Evolutionary conservation across 1,140 invertebrate genomes (phyloP).

Genomic region (Microplitis demolitor): DNA sequence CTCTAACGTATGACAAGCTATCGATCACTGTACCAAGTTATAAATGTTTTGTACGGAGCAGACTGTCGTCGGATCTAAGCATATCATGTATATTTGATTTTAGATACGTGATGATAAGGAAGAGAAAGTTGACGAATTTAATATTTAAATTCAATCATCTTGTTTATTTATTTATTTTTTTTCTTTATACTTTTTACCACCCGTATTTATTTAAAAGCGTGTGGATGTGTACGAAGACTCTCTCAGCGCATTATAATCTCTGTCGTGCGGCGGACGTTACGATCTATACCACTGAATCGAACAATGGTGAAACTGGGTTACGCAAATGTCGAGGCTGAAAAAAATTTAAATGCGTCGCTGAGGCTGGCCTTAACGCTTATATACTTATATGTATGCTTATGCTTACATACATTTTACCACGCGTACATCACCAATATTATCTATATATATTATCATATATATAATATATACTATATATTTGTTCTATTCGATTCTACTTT

Average conservation of each 20-base stretch:
- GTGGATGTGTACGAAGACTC: neutral
- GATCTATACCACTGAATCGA: slow-evolving; percentile 57
- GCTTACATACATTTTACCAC: neutral
- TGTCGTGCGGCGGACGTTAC: slow-evolving; percentile 52
- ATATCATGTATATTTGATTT: neutral
- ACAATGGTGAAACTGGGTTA: slow-evolving; percentile 62
- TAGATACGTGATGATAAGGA: slow-evolving; percentile 38
- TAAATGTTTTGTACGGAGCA: neutral
- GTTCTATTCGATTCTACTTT: no score
- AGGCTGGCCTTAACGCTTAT: slow-evolving; percentile 11
- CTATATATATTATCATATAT: neutral
- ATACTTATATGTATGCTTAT: neutral
- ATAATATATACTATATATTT: no score
- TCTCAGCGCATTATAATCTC: slow-evolving; percentile 43
- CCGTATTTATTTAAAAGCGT: slow-evolving; percentile 12
- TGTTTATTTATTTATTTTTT: slow-evolving; percentile 36
- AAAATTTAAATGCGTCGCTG: slow-evolving; percentile 54
- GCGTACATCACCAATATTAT: neutral
- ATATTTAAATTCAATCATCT: slow-evolving; percentile 34
- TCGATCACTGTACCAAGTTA: neutral
- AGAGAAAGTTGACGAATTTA: slow-evolving; percentile 47
- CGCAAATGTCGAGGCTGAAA: slow-evolving; percentile 58
- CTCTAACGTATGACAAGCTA: neutral
- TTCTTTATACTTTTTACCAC: slow-evolving; percentile 6
- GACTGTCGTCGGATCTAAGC: neutral